Conservation (phyloP, 2,888 invertebrate genomes). For the Chrysopilus asiliformis region DNA sequence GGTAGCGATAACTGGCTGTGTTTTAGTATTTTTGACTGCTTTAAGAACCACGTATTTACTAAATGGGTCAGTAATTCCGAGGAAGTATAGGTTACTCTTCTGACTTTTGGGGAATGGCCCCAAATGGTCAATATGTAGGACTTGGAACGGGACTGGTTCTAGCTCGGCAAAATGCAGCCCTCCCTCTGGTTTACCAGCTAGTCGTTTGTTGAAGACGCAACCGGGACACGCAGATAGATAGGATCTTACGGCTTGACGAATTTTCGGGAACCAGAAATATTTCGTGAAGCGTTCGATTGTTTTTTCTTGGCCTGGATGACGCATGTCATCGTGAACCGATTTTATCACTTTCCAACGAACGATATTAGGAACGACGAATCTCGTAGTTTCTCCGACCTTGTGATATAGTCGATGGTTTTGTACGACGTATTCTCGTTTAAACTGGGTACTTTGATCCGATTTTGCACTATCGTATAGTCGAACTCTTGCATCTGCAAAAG, state of each 20-base stretch:
- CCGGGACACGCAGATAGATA: constrained; percentile 6
- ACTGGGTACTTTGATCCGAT: neutral
- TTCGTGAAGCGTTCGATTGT: neutral
- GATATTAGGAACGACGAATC: neutral
- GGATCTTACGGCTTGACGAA: neutral
- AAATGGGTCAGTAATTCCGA: constrained; percentile 14
- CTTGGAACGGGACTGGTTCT: constrained; percentile 12
- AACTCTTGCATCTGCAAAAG: neutral
- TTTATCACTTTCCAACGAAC: neutral
- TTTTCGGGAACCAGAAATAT: neutral
- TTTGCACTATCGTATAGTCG: too few relatives aligned
- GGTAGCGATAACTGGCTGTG: constrained; percentile 13
- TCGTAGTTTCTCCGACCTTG: neutral
- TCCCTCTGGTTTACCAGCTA: constrained; percentile 11
- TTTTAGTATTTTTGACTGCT: constrained; percentile 14
- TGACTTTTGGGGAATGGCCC: constrained; percentile 15
- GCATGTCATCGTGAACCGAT: neutral
- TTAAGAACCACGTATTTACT: constrained; percentile 12
- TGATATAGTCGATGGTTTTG: neutral
- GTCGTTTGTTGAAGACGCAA: constrained; percentile 15
- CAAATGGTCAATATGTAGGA: constrained; percentile 15
- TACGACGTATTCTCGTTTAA: neutral
- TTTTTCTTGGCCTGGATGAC: neutral
- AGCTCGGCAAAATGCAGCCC: constrained; percentile 11
- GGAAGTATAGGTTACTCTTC: constrained; percentile 10